phyloP scores from a whole-genome alignment of 2,797 vertebrate genomes.

The Potorous gilbertii region DNA sequence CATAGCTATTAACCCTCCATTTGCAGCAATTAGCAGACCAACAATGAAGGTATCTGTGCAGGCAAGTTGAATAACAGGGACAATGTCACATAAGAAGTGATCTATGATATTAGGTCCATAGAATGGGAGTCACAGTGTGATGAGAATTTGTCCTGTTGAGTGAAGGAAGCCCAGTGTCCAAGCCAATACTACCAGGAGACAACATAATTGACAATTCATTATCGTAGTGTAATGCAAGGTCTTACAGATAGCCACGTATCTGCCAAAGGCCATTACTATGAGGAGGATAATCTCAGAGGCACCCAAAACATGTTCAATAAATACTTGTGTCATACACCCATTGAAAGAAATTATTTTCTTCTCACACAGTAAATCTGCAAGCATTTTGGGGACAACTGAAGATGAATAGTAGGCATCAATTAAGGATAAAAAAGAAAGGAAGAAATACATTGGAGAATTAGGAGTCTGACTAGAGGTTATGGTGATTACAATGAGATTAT shows the following conservation, averaged over 20 bases:
- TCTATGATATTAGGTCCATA: too few species aligned
- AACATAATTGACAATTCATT: not conserved
- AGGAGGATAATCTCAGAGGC: conserved; percentile 70
- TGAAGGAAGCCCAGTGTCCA: too few species aligned
- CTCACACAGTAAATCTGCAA: conserved; percentile 63
- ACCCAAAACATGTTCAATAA: conserved; percentile 59
- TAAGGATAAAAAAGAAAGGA: conserved; percentile 73
- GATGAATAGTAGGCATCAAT: conserved; percentile 70
- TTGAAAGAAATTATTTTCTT: conserved; percentile 65
- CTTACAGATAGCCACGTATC: conserved; percentile 65
- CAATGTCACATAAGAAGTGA: too few species aligned
- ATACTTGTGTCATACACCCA: conserved; percentile 68
- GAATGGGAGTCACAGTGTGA: too few species aligned
- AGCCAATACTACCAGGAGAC: conserved; percentile 9
- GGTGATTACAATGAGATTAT: conserved; percentile 62
- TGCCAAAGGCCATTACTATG: conserved; percentile 74
- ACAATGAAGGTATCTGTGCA: too few species aligned
- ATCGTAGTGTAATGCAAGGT: too few species aligned
- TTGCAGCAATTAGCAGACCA: too few species aligned
- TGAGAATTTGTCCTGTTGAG: too few species aligned
- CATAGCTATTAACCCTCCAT: not conserved
- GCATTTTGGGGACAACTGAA: conserved; percentile 69
- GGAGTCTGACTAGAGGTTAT: conserved; percentile 32
- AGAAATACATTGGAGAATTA: conserved; percentile 76
- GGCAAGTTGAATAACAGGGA: too few species aligned